Evolutionary conservation across 2,113 vertebrate species (phyloP).

Genomic region (Falco punctatus): DNA sequence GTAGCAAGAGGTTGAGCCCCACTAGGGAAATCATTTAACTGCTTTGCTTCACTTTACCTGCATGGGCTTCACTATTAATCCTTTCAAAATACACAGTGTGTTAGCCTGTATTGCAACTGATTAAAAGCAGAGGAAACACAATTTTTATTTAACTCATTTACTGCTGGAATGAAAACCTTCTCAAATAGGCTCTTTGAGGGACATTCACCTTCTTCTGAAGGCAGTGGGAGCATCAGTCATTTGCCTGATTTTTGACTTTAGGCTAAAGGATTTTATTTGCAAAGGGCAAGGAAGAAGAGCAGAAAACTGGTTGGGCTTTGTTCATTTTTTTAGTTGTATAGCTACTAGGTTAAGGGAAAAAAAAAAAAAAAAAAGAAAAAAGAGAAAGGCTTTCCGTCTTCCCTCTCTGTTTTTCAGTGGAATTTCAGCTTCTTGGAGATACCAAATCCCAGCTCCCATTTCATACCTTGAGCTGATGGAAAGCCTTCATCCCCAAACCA

Average conservation of each 20-base stretch:
- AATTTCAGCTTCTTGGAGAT: background rate
- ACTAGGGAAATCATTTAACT: background rate
- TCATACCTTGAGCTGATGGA: background rate
- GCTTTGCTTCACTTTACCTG: background rate
- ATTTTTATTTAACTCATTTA: background rate
- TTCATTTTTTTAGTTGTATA: background rate
- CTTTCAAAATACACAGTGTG: background rate
- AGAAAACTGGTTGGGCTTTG: background rate
- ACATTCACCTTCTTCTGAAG: background rate
- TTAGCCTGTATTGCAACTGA: background rate
- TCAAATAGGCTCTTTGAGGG: background rate
- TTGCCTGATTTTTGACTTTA: background rate
- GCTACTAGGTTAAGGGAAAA: background rate
- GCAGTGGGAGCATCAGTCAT: background rate
- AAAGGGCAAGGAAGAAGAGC: background rate
- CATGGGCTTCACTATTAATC: background rate
- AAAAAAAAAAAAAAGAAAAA: too few relatives aligned
- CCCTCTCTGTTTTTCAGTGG: background rate
- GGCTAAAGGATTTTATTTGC: background rate
- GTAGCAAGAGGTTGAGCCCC: background rate
- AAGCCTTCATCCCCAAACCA: background rate
- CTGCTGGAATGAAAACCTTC: background rate
- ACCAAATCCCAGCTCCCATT: background rate
- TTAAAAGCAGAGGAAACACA: background rate
- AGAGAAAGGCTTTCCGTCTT: fast-evolving